These are phyloP conservation scores for Acanthosepion pharaonis DNA, from an alignment of 2,888 invertebrate genomes.

Conservation along the genomic window DNA sequence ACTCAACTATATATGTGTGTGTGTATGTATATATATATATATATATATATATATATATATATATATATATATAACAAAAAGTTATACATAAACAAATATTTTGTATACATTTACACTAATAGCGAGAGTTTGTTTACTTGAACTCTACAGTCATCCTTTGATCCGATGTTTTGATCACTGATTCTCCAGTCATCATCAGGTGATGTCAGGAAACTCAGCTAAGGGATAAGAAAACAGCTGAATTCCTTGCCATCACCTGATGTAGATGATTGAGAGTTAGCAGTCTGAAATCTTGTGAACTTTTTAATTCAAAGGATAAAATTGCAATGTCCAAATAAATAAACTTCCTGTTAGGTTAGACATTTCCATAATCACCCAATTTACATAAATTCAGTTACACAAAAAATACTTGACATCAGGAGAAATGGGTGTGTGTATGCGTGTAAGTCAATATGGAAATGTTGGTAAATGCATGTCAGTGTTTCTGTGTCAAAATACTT, in stretches of 20 bases:
- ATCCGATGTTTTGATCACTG: background rate
- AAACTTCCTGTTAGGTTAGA: too few relatives aligned
- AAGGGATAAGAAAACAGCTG: background rate
- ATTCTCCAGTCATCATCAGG: background rate
- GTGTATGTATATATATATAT: too few relatives aligned
- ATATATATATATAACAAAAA: too few relatives aligned
- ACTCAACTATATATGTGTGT: too few relatives aligned
- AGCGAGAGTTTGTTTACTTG: background rate
- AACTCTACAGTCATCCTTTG: background rate
- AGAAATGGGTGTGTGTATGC: background rate
- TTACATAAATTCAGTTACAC: background rate
- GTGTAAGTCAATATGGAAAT: background rate
- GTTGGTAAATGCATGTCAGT: slow-evolving; percentile 6
- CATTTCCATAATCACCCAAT: too few relatives aligned
- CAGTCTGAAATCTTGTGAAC: too few relatives aligned
- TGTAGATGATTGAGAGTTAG: background rate
- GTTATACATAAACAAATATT: background rate
- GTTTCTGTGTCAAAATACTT: background rate
- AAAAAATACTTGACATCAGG: background rate
- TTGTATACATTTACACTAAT: too few relatives aligned
- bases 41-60: too few relatives aligned
- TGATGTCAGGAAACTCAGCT: slow-evolving; percentile 33
- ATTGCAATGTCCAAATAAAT: too few relatives aligned
- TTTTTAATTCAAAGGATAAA: too few relatives aligned
- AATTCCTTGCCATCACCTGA: background rate